Evolutionary conservation across 2,797 vertebrate species (phyloP).

Genomic region (Sebastolobus alascanus): DNA sequence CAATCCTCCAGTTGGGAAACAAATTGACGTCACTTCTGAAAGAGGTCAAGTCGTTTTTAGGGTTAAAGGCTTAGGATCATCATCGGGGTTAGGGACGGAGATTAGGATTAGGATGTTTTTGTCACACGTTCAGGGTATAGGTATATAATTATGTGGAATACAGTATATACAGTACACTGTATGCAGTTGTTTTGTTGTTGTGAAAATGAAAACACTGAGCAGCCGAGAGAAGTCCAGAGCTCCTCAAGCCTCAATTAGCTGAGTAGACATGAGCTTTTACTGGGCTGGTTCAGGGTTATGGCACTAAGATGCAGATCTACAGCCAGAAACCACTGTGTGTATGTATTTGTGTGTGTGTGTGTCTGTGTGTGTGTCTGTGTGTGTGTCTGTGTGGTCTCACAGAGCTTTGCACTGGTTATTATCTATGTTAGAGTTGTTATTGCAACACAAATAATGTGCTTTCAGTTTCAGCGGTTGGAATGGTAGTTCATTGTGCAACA

Average conservation of each 20-base stretch:
- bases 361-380: too few relatives aligned
- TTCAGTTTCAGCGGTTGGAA: slow-evolving; percentile 2
- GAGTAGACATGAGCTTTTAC: slow-evolving; percentile 52
- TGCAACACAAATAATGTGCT: slow-evolving; percentile 5
- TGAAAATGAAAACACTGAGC: slow-evolving; percentile 47
- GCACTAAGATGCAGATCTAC: slow-evolving; percentile 38
- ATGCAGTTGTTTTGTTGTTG: slow-evolving; percentile 24
- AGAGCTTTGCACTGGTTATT: slow-evolving; percentile 19
- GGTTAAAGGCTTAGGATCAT: slow-evolving; percentile 17
- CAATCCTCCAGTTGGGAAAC: slow-evolving; percentile 26
- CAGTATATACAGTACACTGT: not conserved
- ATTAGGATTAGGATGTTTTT: slow-evolving; percentile 14
- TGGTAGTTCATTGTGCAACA: not conserved
- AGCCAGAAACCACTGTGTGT: slow-evolving; percentile 29
- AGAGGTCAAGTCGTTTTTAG: slow-evolving; percentile 25
- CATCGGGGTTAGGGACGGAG: not conserved
- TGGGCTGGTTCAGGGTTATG: slow-evolving; percentile 33
- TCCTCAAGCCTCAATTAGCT: slow-evolving; percentile 63
- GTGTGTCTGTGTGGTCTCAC: not conserved
- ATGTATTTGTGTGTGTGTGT: slow-evolving; percentile 29
- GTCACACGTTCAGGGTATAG: not conserved
- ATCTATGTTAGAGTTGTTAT: not conserved
- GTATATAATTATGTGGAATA: not conserved
- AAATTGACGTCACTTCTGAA: slow-evolving; percentile 25
- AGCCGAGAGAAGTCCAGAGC: slow-evolving; percentile 25